Evolutionary conservation across 2,888 invertebrate species (phyloP), one percentile per base, ranked within the genome.

Genomic region (Andrena flavipes): DNA sequence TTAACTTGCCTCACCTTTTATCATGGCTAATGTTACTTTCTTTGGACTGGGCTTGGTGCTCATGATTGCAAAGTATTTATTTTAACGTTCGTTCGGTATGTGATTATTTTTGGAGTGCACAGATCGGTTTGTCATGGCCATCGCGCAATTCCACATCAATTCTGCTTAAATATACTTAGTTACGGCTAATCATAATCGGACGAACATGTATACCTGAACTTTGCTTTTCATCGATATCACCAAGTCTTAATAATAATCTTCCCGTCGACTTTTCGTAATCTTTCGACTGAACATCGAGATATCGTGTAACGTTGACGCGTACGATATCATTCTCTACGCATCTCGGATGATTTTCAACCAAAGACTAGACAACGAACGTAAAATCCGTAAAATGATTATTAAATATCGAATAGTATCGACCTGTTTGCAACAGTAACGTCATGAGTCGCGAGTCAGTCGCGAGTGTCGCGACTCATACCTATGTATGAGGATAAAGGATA

Each of bases 11-110:
- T 86, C 87, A 94, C 94, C 94, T 89, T 92, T 93, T 79, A 93
- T 91, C 94, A 93, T 93, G 79, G 92, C 91, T 69, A 94, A 85
- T 16, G 93, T 92, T 65, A 94, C 90, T 91, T 93, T 93, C 42
- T 88, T 90, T 26, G 93, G 91, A 84, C 92, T 93, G 10, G 91
- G 90, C 76, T 91, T 93, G 65, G 90, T 90, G 71, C 88, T 91
- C 93, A 93, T 93, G 26, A 60, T 76, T 42, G 29, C 2, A 3
- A 62, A 49, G 56, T 54, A 10, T 64, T 29, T 51, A 2, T 56
- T 48, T 48, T 48, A 49, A 30, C 48, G 6, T 33, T 51, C 33
- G n/a, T 10, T 48, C 54, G 26, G 48, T 23, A 23, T 1, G 8
- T 8, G 13, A 63, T 73, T 56, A 26, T 73, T 33, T 1, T 73